phyloP scores from a whole-genome alignment of 2,113 vertebrate genomes.

The Ginglymostoma cirratum region DNA sequence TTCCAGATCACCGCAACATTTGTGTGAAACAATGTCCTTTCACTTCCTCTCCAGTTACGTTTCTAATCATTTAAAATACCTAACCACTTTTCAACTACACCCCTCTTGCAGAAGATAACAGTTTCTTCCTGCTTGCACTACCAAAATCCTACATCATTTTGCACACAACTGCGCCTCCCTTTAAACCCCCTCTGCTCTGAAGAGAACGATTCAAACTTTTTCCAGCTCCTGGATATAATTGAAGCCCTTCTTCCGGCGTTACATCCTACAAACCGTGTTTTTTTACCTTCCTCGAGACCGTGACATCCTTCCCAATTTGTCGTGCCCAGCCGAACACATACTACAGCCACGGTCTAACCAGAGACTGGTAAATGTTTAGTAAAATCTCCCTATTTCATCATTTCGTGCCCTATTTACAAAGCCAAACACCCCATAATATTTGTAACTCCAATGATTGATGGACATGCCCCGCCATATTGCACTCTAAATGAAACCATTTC shows the following conservation, averaged over 20 bases:
- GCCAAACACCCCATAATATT: background rate
- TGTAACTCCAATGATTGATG: background rate
- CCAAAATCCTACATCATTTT: background rate
- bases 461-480: background rate
- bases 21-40: background rate
- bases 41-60: background rate
- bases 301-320: background rate
- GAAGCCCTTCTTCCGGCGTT: background rate
- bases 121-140: background rate
- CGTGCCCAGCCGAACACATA: background rate
- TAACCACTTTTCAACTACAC: background rate
- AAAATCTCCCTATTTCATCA: background rate
- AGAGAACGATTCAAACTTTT: background rate
- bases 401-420: background rate
- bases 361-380: background rate
- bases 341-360: background rate
- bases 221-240: background rate
- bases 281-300: background rate
- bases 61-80: background rate
- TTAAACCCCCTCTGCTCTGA: background rate
- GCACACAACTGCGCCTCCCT: background rate
- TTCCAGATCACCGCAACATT: no score
- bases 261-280: background rate
- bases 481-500: background rate
- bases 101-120: background rate